Evolutionary conservation across 2,113 vertebrate species (phyloP).

Genomic region (Pycnonotus jocosus): DNA sequence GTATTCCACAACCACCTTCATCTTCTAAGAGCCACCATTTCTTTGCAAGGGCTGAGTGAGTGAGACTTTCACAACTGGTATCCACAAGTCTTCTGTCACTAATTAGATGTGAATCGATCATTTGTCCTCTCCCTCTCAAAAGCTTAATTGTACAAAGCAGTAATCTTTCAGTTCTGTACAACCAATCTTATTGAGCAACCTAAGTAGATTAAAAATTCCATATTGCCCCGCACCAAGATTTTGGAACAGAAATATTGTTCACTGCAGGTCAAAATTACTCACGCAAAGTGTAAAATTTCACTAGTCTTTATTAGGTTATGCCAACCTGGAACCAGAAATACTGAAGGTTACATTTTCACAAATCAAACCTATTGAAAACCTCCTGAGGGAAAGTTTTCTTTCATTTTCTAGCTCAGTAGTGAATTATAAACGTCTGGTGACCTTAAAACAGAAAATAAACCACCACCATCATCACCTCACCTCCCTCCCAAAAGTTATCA

Average conservation of each 20-base stretch:
- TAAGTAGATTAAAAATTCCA: not conserved
- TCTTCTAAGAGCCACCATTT: not conserved
- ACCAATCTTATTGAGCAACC: not conserved
- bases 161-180: not conserved
- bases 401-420: not conserved
- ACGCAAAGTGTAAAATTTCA: not conserved
- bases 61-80: not conserved
- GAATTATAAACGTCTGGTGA: not conserved
- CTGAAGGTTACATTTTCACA: not conserved
- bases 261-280: not conserved
- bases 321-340: not conserved
- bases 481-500: rapidly evolving
- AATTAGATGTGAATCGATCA: not conserved
- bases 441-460: not conserved
- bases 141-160: not conserved
- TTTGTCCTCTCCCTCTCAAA: not conserved
- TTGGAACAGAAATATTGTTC: not conserved
- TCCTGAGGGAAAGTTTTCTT: not conserved
- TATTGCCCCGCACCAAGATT: not conserved
- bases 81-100: not conserved
- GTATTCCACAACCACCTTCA: not conserved
- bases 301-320: not conserved
- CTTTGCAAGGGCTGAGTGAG: not conserved
- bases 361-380: not conserved
- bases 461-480: no score